Evolutionary conservation across 2,113 vertebrate genomes (phyloP).

Genomic region (Semnornis frantzii): DNA sequence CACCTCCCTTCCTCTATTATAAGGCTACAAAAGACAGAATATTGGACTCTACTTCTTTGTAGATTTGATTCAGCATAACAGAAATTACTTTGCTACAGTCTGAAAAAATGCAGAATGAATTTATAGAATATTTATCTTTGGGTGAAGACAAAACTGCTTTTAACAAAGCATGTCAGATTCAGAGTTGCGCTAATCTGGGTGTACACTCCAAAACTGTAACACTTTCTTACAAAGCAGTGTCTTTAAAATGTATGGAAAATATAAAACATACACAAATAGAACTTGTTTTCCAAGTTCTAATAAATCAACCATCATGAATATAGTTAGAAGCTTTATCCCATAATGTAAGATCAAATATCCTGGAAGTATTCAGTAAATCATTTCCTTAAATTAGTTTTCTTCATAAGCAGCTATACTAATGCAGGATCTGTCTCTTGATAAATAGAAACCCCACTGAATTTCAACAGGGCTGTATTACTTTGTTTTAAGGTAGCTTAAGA

Average conservation of each 20-base stretch:
- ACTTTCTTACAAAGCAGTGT: not conserved
- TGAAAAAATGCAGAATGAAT: not conserved
- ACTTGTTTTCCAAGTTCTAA: not conserved
- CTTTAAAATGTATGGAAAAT: constrained; percentile 42
- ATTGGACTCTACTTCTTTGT: not conserved
- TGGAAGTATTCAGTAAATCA: not conserved
- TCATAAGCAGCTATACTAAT: not conserved
- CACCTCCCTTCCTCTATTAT: not conserved
- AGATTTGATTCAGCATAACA: not conserved
- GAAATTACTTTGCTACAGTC: not conserved
- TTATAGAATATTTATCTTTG: not conserved
- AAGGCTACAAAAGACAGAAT: constrained; percentile 18
- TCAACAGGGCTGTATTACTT: not conserved
- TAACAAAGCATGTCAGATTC: constrained; percentile 61
- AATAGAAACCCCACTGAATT: not conserved
- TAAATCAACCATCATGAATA: constrained; percentile 20
- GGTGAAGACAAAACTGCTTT: constrained; percentile 4
- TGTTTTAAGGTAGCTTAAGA: not conserved
- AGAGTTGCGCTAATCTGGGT: constrained; percentile 4
- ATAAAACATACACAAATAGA: constrained; percentile 41
- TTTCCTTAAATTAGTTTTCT: not conserved
- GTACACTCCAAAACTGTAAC: not conserved
- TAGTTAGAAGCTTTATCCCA: not conserved
- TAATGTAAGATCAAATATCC: not conserved
- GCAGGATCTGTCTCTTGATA: not conserved